Evolutionary conservation across 2,888 invertebrate genomes (phyloP), one percentile per base, ranked within the genome.

Genomic region (Parnassius glacialis): DNA sequence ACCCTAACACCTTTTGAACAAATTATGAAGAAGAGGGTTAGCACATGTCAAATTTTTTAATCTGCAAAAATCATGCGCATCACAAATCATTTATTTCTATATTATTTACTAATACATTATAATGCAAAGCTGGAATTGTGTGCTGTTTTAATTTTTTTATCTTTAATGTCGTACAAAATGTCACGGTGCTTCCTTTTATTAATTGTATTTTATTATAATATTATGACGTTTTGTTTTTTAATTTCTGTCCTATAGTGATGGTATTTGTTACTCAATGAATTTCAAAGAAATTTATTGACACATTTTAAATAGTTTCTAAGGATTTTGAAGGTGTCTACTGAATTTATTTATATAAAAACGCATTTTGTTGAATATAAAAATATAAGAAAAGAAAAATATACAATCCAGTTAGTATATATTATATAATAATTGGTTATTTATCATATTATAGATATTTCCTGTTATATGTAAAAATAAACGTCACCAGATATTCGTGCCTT

Each of bases 51-150:
- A 25, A 44, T 54, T 52, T 59, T 56, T 61, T 41, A 53, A 51
- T 34, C 53, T 16, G 52, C 1, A n/a, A 53, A 50, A 52, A 59
- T 59, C 60, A 51, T 11, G 47, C 55, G 9, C 62, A 65, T 65
- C 65, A 65, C 59, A 61, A 56, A 13, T 48, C 51, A 25, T 56
- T 60, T 34, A 47, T 52, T 34, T 41, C 20, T 7, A 48, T 52
- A 41, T 9, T 52, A n/a, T n/a, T n/a, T n/a, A n/a, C 1, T 13
- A 41, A 52, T 52, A 13, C 25, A 20, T 52, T 41, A 7, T 41
- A 41, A 12, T n/a, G 12, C 12, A 52, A 25, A 12, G 10, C 41
- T n/a, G 11, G 52, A n/a, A 3, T 34, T 10, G 41, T 52, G 5
- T 52, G 12, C 5, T 20, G 41, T 43, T 58, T 12, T 47, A 34